phyloP scores from a whole-genome alignment of 2,113 vertebrate genomes.

The Xenopus laevis region DNA sequence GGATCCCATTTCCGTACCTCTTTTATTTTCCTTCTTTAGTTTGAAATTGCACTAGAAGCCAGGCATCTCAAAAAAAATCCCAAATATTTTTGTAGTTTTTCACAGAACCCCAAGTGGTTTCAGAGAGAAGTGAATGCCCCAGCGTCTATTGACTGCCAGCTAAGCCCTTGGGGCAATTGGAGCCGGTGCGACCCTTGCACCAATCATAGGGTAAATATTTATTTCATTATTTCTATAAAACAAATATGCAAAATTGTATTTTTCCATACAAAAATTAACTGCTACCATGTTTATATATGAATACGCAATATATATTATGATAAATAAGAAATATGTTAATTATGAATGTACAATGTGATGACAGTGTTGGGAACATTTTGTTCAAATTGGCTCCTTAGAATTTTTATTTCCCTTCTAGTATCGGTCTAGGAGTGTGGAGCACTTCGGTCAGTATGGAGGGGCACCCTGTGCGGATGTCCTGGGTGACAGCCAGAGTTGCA shows the following conservation, averaged over 20 bases:
- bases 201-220: constrained; percentile 61
- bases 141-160: constrained; percentile 62
- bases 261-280: too few species aligned
- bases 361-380: too few species aligned
- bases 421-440: constrained; percentile 69
- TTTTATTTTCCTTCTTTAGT: too few species aligned
- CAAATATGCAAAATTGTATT: neutral
- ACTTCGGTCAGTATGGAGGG: constrained; percentile 80
- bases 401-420: constrained; percentile 59
- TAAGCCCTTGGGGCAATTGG: constrained; percentile 76
- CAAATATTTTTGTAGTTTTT: too few species aligned
- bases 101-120: constrained; percentile 1
- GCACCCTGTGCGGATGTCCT: constrained; percentile 58
- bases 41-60: too few species aligned
- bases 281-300: too few species aligned
- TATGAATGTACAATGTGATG: neutral
- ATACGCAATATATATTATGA: too few species aligned
- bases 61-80: too few species aligned
- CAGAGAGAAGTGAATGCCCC: constrained; percentile 51
- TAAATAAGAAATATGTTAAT: neutral
- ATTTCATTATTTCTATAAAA: neutral
- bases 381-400: neutral
- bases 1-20: too few species aligned
- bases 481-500: constrained; percentile 65
- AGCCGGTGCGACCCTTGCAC: constrained; percentile 74